A percentile compares a stretch with the other conserved stretches of the same genome.
Evolutionary conservation across 53 echinoderm and acorn worm species (phyloP).

Genomic region (Patiria pectinifera): DNA sequence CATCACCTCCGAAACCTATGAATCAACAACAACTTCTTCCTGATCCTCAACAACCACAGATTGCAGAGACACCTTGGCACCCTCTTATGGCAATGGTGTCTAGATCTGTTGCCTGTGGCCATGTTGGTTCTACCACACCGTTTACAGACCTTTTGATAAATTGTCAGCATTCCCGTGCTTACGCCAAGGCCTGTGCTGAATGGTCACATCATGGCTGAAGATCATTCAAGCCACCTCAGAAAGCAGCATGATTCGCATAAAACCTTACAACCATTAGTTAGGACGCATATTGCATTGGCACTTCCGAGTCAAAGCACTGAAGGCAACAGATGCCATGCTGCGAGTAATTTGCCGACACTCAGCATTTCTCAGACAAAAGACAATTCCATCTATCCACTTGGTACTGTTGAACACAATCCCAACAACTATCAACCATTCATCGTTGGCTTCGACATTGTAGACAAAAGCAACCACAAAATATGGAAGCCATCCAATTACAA

Average conservation of each 20-base stretch:
- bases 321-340: background rate
- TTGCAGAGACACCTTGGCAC: too few species aligned
- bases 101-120: too few species aligned
- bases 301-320: background rate
- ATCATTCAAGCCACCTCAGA: too few species aligned
- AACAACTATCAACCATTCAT: background rate
- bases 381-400: slow-evolving; percentile 13
- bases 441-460: background rate
- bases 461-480: background rate
- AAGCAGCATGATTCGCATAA: background rate
- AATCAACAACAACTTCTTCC: too few species aligned
- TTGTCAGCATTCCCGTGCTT: too few species aligned
- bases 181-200: too few species aligned
- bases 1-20: too few species aligned
- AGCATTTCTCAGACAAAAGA: slow-evolving; percentile 14
- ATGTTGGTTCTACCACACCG: too few species aligned
- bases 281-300: background rate
- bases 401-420: background rate
- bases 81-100: too few species aligned
- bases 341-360: background rate
- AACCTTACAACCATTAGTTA: background rate
- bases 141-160: too few species aligned
- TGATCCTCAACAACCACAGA: too few species aligned
- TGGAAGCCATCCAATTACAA: slow-evolving; percentile 8
- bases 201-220: too few species aligned